Base-by-base conservation (phyloP, 2,113 vertebrate genomes). In the Paralichthys olivaceus region DNA sequence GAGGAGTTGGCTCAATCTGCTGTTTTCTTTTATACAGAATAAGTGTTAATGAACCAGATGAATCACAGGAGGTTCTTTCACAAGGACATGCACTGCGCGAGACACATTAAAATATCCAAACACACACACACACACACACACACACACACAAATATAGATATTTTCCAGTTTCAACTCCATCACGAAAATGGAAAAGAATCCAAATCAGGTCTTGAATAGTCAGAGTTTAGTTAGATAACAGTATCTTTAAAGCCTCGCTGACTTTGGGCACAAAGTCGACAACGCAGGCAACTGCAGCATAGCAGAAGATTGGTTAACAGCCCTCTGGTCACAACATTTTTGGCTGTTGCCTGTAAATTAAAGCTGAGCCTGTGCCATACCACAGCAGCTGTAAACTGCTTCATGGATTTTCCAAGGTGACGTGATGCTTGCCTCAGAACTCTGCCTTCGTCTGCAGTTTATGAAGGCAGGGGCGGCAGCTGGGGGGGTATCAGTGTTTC, bases 401-500 rank as follows among this genome's bases (percentile, higher is more conserved):
- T 82, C 28, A 60, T 83, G 76, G 79, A 80, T 91, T 76, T 87
- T 78, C 57, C 58, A 74, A 77, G 74, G 68, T 13, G 32, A 69
- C 32, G 34, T 65, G 79, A 84, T 13, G 34, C 64, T 69, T 23
- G 55, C 37, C 58, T 71, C 63, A 40, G 25, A 70, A 25, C 43
- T 64, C 20, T 64, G 61, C 53, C 68, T 75, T 51, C 13, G 23
- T 77, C 68, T 72, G 75, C 64, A 57, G 60, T 47, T 47, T 81
- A 20, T 55, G 34, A 68, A 65, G 60, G 61, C 54, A 74, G 34
- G 47, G 69, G 43, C 49, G 20, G 47, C 17, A 22, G 32, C 32
- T 9, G 34, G 15, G 23, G 6, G 1, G 28, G 20, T 59, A 29
- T 71, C 64, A 69, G 14, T 32, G 34, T 62, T 45, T 63, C 29